Conservation (phyloP, 2,797 vertebrate genomes). For the Limosa lapponica region DNA sequence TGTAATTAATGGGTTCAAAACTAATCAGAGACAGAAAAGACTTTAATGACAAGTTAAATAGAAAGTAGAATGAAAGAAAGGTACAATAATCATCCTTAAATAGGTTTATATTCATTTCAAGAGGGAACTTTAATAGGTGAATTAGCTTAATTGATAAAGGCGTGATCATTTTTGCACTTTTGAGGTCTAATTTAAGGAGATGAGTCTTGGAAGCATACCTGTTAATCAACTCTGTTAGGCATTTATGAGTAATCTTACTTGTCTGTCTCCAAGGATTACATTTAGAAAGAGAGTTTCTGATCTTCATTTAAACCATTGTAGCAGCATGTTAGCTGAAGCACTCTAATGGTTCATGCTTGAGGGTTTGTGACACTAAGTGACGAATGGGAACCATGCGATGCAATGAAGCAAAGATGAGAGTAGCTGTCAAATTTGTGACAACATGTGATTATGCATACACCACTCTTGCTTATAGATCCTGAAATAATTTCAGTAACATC, state of each 20-base stretch:
- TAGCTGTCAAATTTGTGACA: constrained; percentile 47
- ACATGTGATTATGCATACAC: constrained; percentile 17
- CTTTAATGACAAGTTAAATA: constrained; percentile 7
- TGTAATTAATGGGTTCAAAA: constrained; percentile 44
- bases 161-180: constrained; percentile 14
- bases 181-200: neutral
- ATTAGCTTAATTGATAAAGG: constrained; percentile 22
- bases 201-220: neutral
- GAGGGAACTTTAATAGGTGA: neutral
- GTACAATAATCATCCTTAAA: constrained; percentile 11
- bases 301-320: constrained; percentile 21
- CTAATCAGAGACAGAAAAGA: constrained; percentile 6
- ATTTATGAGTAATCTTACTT: constrained; percentile 7
- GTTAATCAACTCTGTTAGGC: constrained; percentile 19
- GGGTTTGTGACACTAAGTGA: constrained; percentile 29
- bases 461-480: neutral
- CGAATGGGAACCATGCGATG: constrained; percentile 27
- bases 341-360: neutral
- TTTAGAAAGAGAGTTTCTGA: constrained; percentile 33
- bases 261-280: neutral
- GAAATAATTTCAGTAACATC: constrained; percentile 45
- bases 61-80: constrained; percentile 4
- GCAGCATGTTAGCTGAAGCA: neutral
- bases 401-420: constrained; percentile 38
- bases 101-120: constrained; percentile 10